Evolutionary conservation across 2,797 vertebrate species (phyloP).

Genomic region (Sandelia bainsii): DNA sequence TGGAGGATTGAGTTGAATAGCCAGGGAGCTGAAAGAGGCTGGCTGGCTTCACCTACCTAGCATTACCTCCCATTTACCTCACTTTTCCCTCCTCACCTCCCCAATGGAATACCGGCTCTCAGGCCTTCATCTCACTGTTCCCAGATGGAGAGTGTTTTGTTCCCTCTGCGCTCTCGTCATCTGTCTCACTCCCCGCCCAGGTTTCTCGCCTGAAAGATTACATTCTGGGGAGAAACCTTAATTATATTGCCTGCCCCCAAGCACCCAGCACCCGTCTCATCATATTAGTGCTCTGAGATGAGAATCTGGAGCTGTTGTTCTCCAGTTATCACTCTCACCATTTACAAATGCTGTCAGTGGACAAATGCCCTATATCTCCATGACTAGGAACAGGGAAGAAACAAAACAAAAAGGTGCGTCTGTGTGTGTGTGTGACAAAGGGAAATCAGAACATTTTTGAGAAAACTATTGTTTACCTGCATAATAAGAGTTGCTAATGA

Average conservation of each 20-base stretch:
- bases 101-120: conserved; percentile 79
- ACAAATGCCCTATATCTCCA: conserved; percentile 64
- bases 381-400: conserved; percentile 43
- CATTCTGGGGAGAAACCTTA: conserved; percentile 83
- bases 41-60: conserved; percentile 76
- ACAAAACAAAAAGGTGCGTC: conserved; percentile 40
- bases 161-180: conserved; percentile 75
- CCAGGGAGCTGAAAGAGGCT: conserved; percentile 77
- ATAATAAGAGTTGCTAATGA: conserved; percentile 56
- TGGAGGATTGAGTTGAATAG: conserved; percentile 80
- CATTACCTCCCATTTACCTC: conserved; percentile 83
- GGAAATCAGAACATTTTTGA: conserved; percentile 44
- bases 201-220: conserved; percentile 81
- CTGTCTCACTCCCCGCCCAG: conserved; percentile 68
- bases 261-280: conserved; percentile 79
- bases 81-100: conserved; percentile 71
- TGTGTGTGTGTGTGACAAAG: conserved; percentile 1
- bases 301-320: conserved; percentile 79
- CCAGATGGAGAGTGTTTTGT: conserved; percentile 83
- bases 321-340: conserved; percentile 78
- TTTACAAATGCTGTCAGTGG: conserved; percentile 76
- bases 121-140: conserved; percentile 79
- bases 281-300: conserved; percentile 83
- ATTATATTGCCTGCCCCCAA: conserved; percentile 82
- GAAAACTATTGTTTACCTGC: conserved; percentile 51